Evolutionary conservation across 2,797 vertebrate species (phyloP).

Genomic region (Paratrypauchen microcephalus): DNA sequence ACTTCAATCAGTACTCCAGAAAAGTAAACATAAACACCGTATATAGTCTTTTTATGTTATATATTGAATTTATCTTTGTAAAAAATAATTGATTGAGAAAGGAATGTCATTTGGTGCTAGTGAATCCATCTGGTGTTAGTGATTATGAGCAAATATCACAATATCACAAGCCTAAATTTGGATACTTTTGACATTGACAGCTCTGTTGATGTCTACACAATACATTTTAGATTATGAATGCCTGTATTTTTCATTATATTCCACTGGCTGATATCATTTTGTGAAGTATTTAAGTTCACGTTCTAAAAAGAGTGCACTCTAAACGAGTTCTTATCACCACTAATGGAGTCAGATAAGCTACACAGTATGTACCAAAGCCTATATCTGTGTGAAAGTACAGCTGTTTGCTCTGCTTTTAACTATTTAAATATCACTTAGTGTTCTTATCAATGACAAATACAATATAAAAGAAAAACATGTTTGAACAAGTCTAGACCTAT

Average conservation of each 20-base stretch:
- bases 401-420: slow-evolving; percentile 39
- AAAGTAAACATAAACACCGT: neutral
- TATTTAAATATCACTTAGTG: slow-evolving; percentile 8
- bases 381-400: slow-evolving; percentile 13
- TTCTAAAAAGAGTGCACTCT: slow-evolving; percentile 7
- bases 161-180: neutral
- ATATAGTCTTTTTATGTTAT: neutral
- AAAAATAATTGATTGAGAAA: no score
- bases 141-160: neutral
- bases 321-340: neutral
- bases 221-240: neutral
- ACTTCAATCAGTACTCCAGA: neutral
- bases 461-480: neutral
- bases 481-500: slow-evolving; percentile 6
- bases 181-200: neutral
- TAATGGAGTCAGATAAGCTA: slow-evolving; percentile 21
- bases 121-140: neutral
- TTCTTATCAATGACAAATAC: slow-evolving; percentile 5
- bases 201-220: neutral
- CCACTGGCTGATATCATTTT: neutral
- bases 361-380: slow-evolving; percentile 11
- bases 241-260: neutral
- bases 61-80: neutral
- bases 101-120: no score
- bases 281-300: neutral